phyloP scores from a whole-genome alignment of 2,888 invertebrate genomes.

The Apamea epomidion region DNA sequence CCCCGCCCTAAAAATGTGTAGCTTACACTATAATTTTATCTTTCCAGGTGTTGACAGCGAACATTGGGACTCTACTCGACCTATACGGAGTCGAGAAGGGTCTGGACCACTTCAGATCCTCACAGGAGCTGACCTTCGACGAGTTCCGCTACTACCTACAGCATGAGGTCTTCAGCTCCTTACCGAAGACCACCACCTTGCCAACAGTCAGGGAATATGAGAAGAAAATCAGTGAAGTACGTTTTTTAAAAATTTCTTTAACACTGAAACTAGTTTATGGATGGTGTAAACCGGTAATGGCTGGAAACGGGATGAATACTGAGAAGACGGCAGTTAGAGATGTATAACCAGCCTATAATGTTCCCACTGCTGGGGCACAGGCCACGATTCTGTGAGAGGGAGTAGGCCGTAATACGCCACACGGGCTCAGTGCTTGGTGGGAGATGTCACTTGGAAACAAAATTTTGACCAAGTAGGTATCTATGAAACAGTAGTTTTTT shows the following conservation, averaged over 20 bases:
- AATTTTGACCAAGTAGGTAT: no score
- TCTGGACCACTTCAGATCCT: slow-evolving; percentile 94
- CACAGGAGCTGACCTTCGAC: slow-evolving; percentile 92
- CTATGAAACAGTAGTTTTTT: no score
- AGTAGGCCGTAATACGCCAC: no score
- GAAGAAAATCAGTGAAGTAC: slow-evolving; percentile 92
- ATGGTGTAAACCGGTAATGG: not conserved
- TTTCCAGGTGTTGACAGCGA: slow-evolving; percentile 94
- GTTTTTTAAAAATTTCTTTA: not conserved
- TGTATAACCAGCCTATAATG: not conserved
- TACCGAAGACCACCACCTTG: slow-evolving; percentile 91
- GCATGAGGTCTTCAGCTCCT: slow-evolving; percentile 93
- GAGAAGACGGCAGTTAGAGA: not conserved
- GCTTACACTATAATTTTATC: not conserved
- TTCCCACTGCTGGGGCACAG: no score
- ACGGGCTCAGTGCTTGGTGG: no score
- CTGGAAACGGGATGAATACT: not conserved
- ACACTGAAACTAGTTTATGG: not conserved
- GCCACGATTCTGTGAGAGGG: no score
- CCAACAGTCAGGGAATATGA: slow-evolving; percentile 91
- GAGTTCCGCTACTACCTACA: slow-evolving; percentile 94
- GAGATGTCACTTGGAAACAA: no score
- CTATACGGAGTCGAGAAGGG: slow-evolving; percentile 95
- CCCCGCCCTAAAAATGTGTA: not conserved
- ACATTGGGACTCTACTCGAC: slow-evolving; percentile 94